Conservation (phyloP, 2,113 vertebrate species). For the Ammodytes marinus region DNA sequence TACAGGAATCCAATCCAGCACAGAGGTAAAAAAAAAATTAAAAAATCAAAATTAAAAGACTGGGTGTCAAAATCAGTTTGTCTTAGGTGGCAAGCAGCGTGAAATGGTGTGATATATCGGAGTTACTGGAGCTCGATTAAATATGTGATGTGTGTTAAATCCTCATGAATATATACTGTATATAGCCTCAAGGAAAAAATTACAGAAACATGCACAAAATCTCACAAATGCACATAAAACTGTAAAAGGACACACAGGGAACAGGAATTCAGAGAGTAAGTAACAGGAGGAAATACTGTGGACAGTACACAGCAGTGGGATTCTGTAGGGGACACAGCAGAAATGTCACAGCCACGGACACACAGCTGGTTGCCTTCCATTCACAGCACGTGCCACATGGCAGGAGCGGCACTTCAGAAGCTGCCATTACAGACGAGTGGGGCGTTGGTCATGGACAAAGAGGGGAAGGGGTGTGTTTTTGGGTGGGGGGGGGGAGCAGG, state of each 20-base stretch:
- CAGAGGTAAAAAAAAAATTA: not conserved
- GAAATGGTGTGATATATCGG: not conserved
- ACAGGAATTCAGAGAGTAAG: not conserved
- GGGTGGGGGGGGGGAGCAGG: slow-evolving; percentile 36
- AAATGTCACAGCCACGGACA: slow-evolving; percentile 71
- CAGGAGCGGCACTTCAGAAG: slow-evolving; percentile 32
- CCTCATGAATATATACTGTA: not conserved
- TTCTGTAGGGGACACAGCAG: slow-evolving; percentile 42
- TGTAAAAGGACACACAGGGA: too few relatives aligned
- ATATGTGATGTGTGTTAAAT: not conserved
- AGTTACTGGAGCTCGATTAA: not conserved
- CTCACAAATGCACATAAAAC: not conserved
- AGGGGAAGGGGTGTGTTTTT: not conserved
- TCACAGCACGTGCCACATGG: slow-evolving; percentile 53
- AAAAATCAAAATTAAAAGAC: not conserved
- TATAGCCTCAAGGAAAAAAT: not conserved
- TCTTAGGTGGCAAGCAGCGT: not conserved
- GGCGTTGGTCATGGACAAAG: slow-evolving; percentile 38
- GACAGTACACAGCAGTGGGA: slow-evolving; percentile 11
- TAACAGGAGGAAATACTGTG: slow-evolving; percentile 7
- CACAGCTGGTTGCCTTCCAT: slow-evolving; percentile 61
- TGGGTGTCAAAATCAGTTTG: not conserved
- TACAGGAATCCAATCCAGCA: too few relatives aligned
- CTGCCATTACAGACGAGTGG: slow-evolving; percentile 31
- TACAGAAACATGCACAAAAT: not conserved